These are phyloP conservation scores for Panagrolaimus sp. DNA, from an alignment of 1,140 invertebrate genomes.

Conservation along the genomic window DNA sequence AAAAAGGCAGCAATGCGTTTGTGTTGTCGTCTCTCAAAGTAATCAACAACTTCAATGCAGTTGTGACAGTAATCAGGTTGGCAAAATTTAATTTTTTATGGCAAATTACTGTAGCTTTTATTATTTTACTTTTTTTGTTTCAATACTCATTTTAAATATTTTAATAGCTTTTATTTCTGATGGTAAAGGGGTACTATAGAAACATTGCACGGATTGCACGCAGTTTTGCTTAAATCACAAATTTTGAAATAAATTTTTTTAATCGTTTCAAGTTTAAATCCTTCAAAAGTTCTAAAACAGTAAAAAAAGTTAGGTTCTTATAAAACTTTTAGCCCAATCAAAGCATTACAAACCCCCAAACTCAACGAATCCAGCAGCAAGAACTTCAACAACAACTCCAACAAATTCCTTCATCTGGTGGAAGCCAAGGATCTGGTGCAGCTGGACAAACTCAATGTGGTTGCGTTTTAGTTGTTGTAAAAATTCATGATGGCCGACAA, in stretches of 20 bases:
- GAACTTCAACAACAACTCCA: constrained; percentile 9
- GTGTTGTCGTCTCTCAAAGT: constrained; percentile 1
- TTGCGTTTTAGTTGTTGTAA: constrained; percentile 9
- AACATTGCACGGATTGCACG: constrained; percentile 1
- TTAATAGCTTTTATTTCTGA: no score
- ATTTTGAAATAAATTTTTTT: no score
- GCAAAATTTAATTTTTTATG: no score
- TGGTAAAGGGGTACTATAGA: no score
- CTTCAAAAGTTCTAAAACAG: no score
- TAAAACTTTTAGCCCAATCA: constrained; percentile 7
- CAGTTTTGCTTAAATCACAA: no score
- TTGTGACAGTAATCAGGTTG: constrained; percentile 6
- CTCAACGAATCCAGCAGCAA: neutral
- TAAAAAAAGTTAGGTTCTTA: neutral
- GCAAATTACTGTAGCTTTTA: no score
- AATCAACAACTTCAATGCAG: constrained; percentile 17
- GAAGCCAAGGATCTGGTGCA: constrained; percentile 1
- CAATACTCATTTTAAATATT: no score
- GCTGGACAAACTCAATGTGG: neutral
- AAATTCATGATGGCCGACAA: neutral
- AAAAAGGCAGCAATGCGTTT: constrained; percentile 14
- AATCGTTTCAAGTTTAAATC: no score
- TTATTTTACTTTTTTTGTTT: no score
- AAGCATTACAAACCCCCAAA: no score
- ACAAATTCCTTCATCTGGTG: neutral